phyloP scores from a whole-genome alignment of 2,797 vertebrate species.

The Anomalospiza imberbis region DNA sequence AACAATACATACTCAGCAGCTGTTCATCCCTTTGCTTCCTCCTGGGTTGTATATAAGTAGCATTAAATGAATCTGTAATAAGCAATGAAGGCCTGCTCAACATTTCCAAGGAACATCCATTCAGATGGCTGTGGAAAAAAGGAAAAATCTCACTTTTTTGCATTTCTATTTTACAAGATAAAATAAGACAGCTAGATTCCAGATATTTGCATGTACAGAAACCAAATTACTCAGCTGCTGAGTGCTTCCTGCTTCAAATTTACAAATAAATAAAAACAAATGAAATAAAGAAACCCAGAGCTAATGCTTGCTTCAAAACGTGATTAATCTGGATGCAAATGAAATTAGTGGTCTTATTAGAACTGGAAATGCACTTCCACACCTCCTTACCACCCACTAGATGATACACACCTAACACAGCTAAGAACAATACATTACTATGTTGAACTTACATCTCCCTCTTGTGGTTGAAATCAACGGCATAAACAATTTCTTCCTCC shows the following conservation, averaged over 20 bases:
- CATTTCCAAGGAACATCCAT: constrained; percentile 95
- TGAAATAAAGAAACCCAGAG: neutral
- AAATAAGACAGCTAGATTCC: neutral
- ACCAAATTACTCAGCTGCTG: neutral
- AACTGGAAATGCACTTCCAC: neutral
- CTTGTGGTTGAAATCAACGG: constrained; percentile 99
- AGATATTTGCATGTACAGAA: neutral
- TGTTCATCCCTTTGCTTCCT: constrained; percentile 97
- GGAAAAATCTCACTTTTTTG: neutral
- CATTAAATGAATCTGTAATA: constrained; percentile 98
- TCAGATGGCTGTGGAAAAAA: constrained; percentile 85
- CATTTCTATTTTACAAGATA: neutral
- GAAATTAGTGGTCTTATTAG: neutral
- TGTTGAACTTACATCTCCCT: constrained; percentile 90
- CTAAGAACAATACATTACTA: neutral
- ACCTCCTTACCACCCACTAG: neutral
- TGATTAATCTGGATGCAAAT: neutral
- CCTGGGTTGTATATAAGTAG: constrained; percentile 92
- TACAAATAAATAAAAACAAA: neutral
- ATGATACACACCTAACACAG: neutral
- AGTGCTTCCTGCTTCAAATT: neutral
- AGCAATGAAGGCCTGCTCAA: constrained; percentile 94
- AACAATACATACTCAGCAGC: constrained; percentile 87
- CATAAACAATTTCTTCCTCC: constrained; percentile 97
- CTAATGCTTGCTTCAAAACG: neutral